A percentile compares a stretch with the other conserved stretches of the same genome.
Evolutionary conservation across 2,888 invertebrate genomes (phyloP).

Genomic region (Diaperis boleti): DNA sequence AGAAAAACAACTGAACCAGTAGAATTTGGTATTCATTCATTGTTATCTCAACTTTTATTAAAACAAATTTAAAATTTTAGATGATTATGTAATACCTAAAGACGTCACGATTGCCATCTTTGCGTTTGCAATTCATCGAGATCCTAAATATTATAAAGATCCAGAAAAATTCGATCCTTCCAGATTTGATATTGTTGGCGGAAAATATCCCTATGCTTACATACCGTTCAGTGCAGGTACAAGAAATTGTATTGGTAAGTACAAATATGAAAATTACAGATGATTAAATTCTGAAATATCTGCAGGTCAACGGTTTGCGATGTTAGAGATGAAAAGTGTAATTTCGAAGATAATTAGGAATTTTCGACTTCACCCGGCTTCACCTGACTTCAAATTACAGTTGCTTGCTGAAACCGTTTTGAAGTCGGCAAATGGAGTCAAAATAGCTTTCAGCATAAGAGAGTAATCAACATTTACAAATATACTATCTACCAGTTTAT

Average conservation of each 20-base stretch:
- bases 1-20: constrained; percentile 64
- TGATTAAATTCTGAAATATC: constrained; percentile 4
- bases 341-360: constrained; percentile 68
- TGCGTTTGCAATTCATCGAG: constrained; percentile 67
- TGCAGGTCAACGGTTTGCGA: constrained; percentile 67
- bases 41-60: background rate
- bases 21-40: constrained; percentile 50
- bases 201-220: constrained; percentile 68
- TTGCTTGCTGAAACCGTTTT: constrained; percentile 20
- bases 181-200: constrained; percentile 64
- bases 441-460: background rate
- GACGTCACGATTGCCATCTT: constrained; percentile 64
- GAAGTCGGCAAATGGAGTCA: constrained; percentile 27
- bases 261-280: background rate
- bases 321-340: constrained; percentile 70
- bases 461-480: background rate
- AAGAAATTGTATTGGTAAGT: constrained; percentile 71
- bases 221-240: constrained; percentile 74
- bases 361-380: constrained; percentile 59
- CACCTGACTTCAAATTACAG: constrained; percentile 42
- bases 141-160: constrained; percentile 68
- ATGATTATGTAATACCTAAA: constrained; percentile 56
- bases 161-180: constrained; percentile 69
- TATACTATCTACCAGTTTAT: no score
- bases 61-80: constrained; percentile 7